Conservation (phyloP, 2,797 vertebrate species). For the Hirundo rustica region DNA sequence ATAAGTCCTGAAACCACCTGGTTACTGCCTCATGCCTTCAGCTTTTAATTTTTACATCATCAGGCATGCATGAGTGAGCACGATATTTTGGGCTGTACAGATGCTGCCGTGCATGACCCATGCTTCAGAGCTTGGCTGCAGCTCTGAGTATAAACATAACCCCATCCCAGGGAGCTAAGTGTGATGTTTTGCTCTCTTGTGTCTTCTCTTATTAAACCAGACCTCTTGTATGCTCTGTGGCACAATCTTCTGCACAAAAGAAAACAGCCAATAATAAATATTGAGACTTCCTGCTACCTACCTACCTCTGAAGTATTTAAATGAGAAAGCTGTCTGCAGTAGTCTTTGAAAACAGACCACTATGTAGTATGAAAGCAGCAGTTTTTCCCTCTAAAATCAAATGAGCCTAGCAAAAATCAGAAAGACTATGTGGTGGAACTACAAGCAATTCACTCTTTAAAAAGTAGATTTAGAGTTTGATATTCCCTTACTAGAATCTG, state of each 20-base stretch:
- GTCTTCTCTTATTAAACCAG: not conserved
- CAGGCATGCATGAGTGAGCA: not conserved
- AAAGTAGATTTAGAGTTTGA: not conserved
- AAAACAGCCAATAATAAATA: not conserved
- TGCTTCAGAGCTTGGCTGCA: not conserved
- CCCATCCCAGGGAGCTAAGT: not conserved
- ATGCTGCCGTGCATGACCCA: accelerated
- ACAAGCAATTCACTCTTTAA: not conserved
- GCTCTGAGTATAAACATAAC: not conserved
- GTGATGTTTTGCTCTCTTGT: not conserved
- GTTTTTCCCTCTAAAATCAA: not conserved
- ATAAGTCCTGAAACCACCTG: not conserved
- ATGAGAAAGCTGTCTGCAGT: not conserved
- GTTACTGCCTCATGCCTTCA: not conserved
- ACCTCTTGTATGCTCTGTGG: not conserved
- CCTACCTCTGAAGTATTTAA: not conserved
- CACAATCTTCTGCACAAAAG: not conserved
- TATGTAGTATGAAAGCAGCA: not conserved
- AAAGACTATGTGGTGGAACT: not conserved
- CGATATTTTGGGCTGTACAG: not conserved
- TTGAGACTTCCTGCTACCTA: not conserved
- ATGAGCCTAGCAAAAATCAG: not conserved
- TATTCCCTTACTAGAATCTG: not conserved
- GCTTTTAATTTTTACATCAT: not conserved
- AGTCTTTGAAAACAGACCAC: not conserved